Evolutionary conservation across 1,140 invertebrate species (phyloP).

Genomic region (Thaumetopoea pityocampa): DNA sequence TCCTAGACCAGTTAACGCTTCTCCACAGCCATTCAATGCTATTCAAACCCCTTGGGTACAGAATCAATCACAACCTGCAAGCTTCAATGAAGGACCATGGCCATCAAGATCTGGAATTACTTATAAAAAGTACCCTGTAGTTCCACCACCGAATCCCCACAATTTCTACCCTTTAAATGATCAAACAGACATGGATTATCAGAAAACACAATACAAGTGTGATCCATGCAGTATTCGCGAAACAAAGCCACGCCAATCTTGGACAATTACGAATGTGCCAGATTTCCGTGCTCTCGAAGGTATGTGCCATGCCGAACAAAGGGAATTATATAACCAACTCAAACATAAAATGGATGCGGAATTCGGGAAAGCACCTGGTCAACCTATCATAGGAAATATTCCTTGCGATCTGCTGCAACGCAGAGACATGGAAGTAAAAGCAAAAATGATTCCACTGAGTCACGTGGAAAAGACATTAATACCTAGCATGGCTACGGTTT

Average conservation of each 20-base stretch:
- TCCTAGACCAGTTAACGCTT: constrained; percentile 46
- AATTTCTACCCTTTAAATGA: constrained; percentile 60
- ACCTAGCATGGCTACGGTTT: constrained; percentile 53
- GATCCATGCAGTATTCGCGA: constrained; percentile 54
- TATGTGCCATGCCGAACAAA: constrained; percentile 55
- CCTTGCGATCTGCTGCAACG: constrained; percentile 55
- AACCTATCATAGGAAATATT: constrained; percentile 43
- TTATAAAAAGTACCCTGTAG: constrained; percentile 56
- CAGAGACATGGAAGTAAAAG: constrained; percentile 62
- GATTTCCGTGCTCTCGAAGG: constrained; percentile 58
- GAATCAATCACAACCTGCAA: constrained; percentile 39
- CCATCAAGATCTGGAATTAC: constrained; percentile 42
- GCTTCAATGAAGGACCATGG: constrained; percentile 52
- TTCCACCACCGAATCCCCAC: constrained; percentile 44
- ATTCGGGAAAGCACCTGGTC: constrained; percentile 55
- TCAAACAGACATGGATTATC: constrained; percentile 54
- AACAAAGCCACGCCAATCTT: constrained; percentile 65
- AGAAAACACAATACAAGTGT: constrained; percentile 56
- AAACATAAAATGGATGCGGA: constrained; percentile 67
- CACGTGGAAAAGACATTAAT: constrained; percentile 66
- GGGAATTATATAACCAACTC: constrained; percentile 57
- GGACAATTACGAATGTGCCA: constrained; percentile 64
- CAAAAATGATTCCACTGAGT: constrained; percentile 69
- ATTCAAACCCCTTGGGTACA: constrained; percentile 64
- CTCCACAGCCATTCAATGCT: constrained; percentile 56